Conservation (phyloP, 2,113 vertebrate genomes). For the Colius striatus region DNA sequence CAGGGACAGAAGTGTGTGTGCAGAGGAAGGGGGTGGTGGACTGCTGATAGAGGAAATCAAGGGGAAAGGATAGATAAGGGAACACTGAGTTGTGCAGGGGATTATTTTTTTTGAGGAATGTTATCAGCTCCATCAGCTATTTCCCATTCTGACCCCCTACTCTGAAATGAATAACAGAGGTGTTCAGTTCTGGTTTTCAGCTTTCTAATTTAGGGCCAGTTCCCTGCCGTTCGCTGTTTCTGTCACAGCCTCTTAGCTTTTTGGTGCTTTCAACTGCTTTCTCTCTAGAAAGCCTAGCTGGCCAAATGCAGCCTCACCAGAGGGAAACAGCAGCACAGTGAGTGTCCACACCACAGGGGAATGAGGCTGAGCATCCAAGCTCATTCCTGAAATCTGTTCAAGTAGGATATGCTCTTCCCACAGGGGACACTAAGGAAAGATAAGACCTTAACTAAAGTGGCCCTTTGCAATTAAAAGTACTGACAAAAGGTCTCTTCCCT, state of each 20-base stretch:
- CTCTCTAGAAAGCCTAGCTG: background rate
- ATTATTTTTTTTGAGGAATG: background rate
- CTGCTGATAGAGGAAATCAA: background rate
- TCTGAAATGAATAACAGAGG: background rate
- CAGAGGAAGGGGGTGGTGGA: rapidly evolving
- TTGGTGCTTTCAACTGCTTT: background rate
- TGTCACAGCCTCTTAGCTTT: background rate
- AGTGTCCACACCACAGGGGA: rapidly evolving
- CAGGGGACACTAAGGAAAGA: background rate
- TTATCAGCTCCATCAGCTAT: background rate
- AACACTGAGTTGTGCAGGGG: background rate
- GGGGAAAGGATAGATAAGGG: background rate
- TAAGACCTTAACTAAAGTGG: background rate
- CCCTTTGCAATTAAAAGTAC: background rate
- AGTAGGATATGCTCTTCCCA: background rate
- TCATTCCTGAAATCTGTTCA: background rate
- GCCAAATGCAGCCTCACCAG: rapidly evolving
- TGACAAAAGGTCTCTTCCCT: background rate
- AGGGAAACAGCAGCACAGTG: background rate
- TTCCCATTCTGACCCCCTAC: background rate
- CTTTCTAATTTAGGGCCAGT: background rate
- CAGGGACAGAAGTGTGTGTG: slow-evolving; percentile 24
- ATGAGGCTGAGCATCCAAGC: rapidly evolving
- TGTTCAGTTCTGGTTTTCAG: background rate
- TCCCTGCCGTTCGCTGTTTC: background rate